These are phyloP conservation scores for Malthinus flaveolus DNA, from an alignment of 2,888 invertebrate genomes.

Conservation along the genomic window DNA sequence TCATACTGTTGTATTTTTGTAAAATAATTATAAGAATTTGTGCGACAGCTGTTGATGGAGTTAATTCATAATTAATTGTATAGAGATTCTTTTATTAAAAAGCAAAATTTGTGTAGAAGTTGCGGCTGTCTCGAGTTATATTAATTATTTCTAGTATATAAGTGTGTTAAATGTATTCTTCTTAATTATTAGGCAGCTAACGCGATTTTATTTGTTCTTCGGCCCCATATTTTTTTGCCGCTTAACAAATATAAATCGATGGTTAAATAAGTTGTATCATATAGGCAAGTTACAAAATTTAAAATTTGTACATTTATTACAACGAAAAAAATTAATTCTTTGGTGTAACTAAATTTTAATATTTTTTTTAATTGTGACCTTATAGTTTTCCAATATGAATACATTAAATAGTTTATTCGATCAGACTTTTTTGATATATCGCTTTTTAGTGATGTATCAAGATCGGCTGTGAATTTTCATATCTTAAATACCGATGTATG, in stretches of 20 bases:
- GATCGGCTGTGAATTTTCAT: slow-evolving; percentile 49
- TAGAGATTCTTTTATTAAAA: slow-evolving; percentile 26
- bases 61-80: slow-evolving; percentile 25
- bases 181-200: slow-evolving; percentile 44
- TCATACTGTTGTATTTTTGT: slow-evolving; percentile 22
- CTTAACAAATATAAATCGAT: neutral
- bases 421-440: slow-evolving; percentile 48
- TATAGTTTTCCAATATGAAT: slow-evolving; percentile 15
- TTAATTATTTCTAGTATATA: slow-evolving; percentile 39
- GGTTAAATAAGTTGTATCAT: slow-evolving; percentile 5
- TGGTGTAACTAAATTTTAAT: slow-evolving; percentile 44
- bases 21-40: slow-evolving; percentile 14
- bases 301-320: slow-evolving; percentile 47
- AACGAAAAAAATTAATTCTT: slow-evolving; percentile 44
- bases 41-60: slow-evolving; percentile 25
- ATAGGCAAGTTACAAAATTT: slow-evolving; percentile 21
- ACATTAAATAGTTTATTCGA: slow-evolving; percentile 9
- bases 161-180: slow-evolving; percentile 46
- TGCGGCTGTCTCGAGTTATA: slow-evolving; percentile 30
- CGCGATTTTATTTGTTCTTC: slow-evolving; percentile 31
- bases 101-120: slow-evolving; percentile 33
- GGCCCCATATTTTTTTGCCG: slow-evolving; percentile 9
- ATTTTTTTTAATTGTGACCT: slow-evolving; percentile 34
- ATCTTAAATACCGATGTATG: slow-evolving; percentile 50
- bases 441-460: slow-evolving; percentile 49